Base-by-base conservation (phyloP, 2,888 invertebrate species). In the Laothoe populi region DNA sequence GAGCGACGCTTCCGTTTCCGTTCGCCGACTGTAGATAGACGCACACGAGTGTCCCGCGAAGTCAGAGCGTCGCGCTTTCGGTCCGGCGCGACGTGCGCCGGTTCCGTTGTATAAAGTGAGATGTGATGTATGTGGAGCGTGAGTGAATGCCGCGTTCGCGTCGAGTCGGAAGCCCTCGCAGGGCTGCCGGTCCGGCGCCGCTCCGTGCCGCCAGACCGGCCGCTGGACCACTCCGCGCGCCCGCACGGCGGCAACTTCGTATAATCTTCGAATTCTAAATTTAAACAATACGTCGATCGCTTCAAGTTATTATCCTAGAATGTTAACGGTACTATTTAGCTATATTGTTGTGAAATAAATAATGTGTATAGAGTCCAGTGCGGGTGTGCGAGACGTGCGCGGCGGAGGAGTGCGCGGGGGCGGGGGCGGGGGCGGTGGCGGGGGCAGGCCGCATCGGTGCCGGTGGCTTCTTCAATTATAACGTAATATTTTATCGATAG, bases 241-340 rank as follows among this genome's bases (percentile, higher is more conserved):
- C 73, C 75, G 65, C 79, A 70, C 73, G 77, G 71, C 77, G 79
- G 73, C 75, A 69, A 70, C 75, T 69, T 76, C 35, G 53, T 53
- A 77, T 84, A 83, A 76, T 83, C 84, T 84, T 84, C 81, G 75
- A 84, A 85, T 88, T 85, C 86, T 87, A 89, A 84, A 88, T 83
- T 83, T 82, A 79, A 73, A 76, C 77, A 71, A 75, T 84, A 82
- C 82, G 81, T 84, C 84, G 81, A 87, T 84, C 84, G 92, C 92
- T 92, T 90, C 76, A 84, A 86, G 81, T 84, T 83, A 84, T 85
- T 84, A 88, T 83, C 80, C 79, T 90, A 90, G 86, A 84, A 73
- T 84, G 81, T 83, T 88, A 86, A 83, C 83, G 83, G 86, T 84
- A 86, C 79, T 86, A 85, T 84, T 84, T 88, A 90, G 91, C 87